Evolutionary conservation across 2,888 invertebrate species (phyloP), one percentile per base, ranked within the genome.

Genomic region (Tenthredo scrophulariae): DNA sequence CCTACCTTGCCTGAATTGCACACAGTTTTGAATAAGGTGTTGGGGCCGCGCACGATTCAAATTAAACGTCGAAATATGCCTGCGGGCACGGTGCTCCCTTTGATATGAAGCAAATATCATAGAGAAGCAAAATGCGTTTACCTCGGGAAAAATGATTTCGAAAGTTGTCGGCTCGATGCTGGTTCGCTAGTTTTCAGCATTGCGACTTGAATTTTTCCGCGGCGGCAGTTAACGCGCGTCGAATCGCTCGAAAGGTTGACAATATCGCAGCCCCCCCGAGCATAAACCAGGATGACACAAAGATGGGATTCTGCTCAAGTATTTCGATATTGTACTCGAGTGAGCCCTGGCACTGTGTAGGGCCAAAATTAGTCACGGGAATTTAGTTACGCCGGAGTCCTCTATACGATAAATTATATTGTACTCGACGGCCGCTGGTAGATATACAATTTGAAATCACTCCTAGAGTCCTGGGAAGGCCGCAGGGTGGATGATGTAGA

Each of bases 181-280:
- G 29, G 62, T 15, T 33, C 18, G 33, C 22, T 1, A 40, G 9
- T 80, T 80, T 58, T 80, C 58, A 13, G 15, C 15, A 62, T 80
- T 37, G 62, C 13, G 22, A 80, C 62, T 58, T 85, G 65, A 33
- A 83, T 83, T 54, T 80, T 83, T 83, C 82, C 40, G 85, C 86
- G 86, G 84, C 82, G 84, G 84, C 87, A 89, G 87, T 91, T 91
- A 92, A 92, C 90, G 92, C 89, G 91, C 86, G 91, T 91, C 92
- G 91, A 92, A 92, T 92, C 90, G 92, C 86, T 89, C 84, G 87
- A 88, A 91, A 90, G 90, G 91, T 91, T 89, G 90, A 90, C 91
- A 91, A 89, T 91, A 91, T 91, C 90, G 89, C 87, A 84, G 86
- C 85, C 83, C 85, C 85, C 79, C 85, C 84, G 82, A 84, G 86